Evolutionary conservation across 2,888 invertebrate genomes (phyloP), one percentile per base, ranked within the genome.

Genomic region (Archaeoteleia sp.): DNA sequence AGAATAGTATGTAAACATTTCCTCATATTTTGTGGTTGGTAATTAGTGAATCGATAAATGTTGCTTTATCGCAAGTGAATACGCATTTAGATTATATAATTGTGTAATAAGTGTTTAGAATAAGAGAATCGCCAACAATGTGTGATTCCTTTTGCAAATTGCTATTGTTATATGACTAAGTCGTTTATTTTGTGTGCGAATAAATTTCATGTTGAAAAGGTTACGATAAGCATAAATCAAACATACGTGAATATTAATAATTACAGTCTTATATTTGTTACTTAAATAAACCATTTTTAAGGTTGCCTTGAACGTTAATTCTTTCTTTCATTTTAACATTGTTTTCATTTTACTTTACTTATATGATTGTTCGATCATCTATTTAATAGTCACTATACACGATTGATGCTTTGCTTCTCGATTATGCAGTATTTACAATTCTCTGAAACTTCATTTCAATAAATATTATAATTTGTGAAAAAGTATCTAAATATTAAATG

Each of bases 381-480:
- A 49, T 61, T 69, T 65, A 48, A 65, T 61, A 53, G 63, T 34
- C 58, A 45, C 42, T 9, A 60, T 60, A 46, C 42, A 55, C 14
- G 55, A 62, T 42, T 53, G 58, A 45, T 43, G 45, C 37, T 42
- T 61, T 54, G 45, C 60, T 65, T 51, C 37, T 42, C 10, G 15
- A 58, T 63, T 69, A 65, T 54, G 68, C 37, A 69, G 65, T 65
- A 58, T 40, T 45, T 60, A 39, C 2, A 49, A 53, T 68, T 68
- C 68, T 49, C 45, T 34, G 67, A 60, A 67, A 55, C 34, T 10
- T 54, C 54, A 61, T 67, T 67, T 55, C 49, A 46, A 39, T 1
- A 54, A 60, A 66, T 66, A 66, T 54, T 30, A 25, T 32, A 43
- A 32, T 67, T 67, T 60, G 54, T 43, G 43, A 42, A 49, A 48